Percentiles rank a stretch among this genome's conserved stretches.
Conservation (phyloP, 1,140 invertebrate genomes). For the Acromyrmex heyeri region DNA sequence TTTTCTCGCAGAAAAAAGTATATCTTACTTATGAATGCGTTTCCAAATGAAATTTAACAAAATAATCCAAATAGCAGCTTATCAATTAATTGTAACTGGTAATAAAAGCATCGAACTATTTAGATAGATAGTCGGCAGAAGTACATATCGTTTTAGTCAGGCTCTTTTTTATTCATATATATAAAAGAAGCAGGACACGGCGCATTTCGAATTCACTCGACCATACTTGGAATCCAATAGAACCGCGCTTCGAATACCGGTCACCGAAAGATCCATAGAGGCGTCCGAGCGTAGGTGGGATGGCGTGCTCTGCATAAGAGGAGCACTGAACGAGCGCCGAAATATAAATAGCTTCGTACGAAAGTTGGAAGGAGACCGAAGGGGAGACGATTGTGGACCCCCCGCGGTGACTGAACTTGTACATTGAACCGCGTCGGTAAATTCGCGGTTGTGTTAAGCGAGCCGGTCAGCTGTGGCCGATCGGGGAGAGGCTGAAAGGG, state of each 20-base stretch:
- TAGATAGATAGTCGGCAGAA: neutral
- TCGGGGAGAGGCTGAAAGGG: conserved; percentile 48
- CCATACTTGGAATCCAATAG: neutral
- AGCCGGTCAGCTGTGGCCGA: conserved; percentile 56
- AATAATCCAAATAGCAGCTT: neutral
- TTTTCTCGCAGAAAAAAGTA: neutral
- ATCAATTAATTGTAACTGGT: neutral
- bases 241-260: conserved; percentile 14
- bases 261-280: conserved; percentile 14
- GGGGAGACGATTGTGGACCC: conserved; percentile 37
- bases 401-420: conserved; percentile 77
- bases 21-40: neutral
- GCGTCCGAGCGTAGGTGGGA: conserved; percentile 3
- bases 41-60: neutral
- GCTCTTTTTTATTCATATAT: neutral
- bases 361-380: conserved; percentile 50
- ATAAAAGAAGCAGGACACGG: neutral
- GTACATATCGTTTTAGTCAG: neutral
- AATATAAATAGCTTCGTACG: conserved; percentile 74
- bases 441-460: conserved; percentile 81
- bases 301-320: neutral
- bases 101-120: neutral
- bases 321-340: conserved; percentile 47
- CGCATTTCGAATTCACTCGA: neutral
- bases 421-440: conserved; percentile 76